Conservation (phyloP, 1,140 invertebrate genomes). For the Ooceraea biroi region DNA sequence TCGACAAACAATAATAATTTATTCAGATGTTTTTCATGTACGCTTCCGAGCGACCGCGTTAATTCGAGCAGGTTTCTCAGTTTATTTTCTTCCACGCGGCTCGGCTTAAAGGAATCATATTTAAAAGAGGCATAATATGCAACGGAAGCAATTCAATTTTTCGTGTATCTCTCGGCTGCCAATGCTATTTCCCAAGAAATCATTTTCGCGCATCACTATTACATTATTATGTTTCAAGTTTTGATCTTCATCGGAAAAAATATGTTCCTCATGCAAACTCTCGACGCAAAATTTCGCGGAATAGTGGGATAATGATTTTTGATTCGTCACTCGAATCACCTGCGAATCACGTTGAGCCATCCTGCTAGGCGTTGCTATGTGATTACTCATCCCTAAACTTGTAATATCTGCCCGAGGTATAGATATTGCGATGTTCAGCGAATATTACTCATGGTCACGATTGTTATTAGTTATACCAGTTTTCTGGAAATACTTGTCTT, state of each 20-base stretch:
- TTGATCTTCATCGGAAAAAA: no score
- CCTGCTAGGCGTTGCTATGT: no score
- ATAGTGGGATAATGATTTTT: neutral
- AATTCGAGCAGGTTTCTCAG: conserved; percentile 55
- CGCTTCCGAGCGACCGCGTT: conserved; percentile 62
- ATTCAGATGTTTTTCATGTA: conserved; percentile 83
- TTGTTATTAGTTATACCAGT: neutral
- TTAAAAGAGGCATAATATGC: neutral
- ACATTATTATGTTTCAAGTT: neutral
- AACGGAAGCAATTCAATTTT: neutral
- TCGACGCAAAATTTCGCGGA: neutral
- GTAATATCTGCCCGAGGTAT: neutral
- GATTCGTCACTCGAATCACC: neutral
- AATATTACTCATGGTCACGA: neutral
- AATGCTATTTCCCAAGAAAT: neutral
- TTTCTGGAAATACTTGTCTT: neutral
- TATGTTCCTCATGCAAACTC: neutral
- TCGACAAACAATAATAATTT: conserved; percentile 85
- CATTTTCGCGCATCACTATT: neutral
- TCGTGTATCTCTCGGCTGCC: neutral
- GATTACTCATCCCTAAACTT: no score
- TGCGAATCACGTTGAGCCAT: neutral
- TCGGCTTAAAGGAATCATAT: neutral
- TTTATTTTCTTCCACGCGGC: neutral
- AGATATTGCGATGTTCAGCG: neutral